Evolutionary conservation across 1,140 invertebrate species (phyloP), one percentile per base, ranked within the genome.

Genomic region (Lepidostoma basale): DNA sequence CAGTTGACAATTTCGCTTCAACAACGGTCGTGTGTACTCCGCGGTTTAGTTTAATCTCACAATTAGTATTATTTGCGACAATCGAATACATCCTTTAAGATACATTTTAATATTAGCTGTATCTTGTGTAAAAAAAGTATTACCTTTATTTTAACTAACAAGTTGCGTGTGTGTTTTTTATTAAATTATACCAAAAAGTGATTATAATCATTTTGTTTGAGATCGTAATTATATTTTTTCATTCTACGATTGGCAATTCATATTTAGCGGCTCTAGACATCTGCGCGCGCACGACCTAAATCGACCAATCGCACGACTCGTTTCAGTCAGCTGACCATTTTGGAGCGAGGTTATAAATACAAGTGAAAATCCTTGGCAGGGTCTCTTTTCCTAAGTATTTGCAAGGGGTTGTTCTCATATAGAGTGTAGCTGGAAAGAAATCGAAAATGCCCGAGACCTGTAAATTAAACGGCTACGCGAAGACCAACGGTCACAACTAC

Each of bases 401-500:
- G 73, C 71, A 62, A 52, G 42, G 69, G 56, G 67, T 67, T 68
- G 59, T 59, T 63, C 25, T 23, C 16, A 40, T 39, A 58, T 54
- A 8, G 25, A 64, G 58, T 56, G 65, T 39, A 54, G 74, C 73
- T 71, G 62, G 75, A 65, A 65, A 56, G 42, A 22, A 28, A 30
- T 58, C 26, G n/a, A 84, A 77, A 79, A 90, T 91, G 89, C 89
- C 89, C 80, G 88, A 91, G 83, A 89, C 87, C 74, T 84, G 86
- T 75, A 84, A 88, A 79, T 88, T 88, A 81, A 92, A 92, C 84
- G 90, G 90, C 79, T 90, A 88, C 78, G 83, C 85, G 62, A 82
- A 81, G 78, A 84, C 84, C 72, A 92, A 92, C 81, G 91, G 91
- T 70, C 88, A 91, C 80, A 82, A 80, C 73, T 88, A 87, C 78